Base-by-base conservation (phyloP, 2,888 invertebrate genomes). In the Tetragnatha montana region DNA sequence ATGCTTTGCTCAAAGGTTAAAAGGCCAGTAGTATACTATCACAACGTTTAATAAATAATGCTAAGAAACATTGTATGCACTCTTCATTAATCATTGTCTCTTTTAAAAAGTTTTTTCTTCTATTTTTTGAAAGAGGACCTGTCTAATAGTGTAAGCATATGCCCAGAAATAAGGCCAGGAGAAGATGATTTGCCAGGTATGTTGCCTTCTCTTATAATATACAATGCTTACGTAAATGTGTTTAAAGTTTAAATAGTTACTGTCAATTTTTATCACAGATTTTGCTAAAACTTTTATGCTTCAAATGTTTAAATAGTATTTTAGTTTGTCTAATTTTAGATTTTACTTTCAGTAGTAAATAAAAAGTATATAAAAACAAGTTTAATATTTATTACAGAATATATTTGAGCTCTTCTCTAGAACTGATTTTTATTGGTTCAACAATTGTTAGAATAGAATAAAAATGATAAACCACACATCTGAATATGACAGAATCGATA, bases 141-240 rank as follows among this genome's bases (percentile, higher is more conserved):
- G 19, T 88, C 88, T 8, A 91, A 91, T 22, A 91, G 90, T 50
- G 86, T 90, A 7, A 91, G 85, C 47, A 91, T 92, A 47, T 92
- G 92, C 90, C 92, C 91, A 12, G 92, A 91, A 81, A 90, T 91
- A 17, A 94, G 95, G 91, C 95, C 96, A 0, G 96, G 96, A 8
- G 96, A 97, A 92, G 96, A 96, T 89, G 97, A 97, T 93, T 94
- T 96, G 75, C 96, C 96, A 93, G 91, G 92, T 92, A 90, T 86
- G 22, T 70, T 4, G 8, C 19, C 17, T 7, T 50, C 12, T 51
- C 8, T n/a, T 14, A 79, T 7, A 51, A 69, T 2, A 21, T 35
- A 8, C 19, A 19, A 6, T 21, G 19, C 1, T 78, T 8, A 78
- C 50, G 17, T n/a, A 8, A 83, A 50, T 19, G 8, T 21, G 73